Evolutionary conservation across 2,797 vertebrate species (phyloP), one percentile per base, ranked within the genome.

Genomic region (Acanthurus leucopareius): DNA sequence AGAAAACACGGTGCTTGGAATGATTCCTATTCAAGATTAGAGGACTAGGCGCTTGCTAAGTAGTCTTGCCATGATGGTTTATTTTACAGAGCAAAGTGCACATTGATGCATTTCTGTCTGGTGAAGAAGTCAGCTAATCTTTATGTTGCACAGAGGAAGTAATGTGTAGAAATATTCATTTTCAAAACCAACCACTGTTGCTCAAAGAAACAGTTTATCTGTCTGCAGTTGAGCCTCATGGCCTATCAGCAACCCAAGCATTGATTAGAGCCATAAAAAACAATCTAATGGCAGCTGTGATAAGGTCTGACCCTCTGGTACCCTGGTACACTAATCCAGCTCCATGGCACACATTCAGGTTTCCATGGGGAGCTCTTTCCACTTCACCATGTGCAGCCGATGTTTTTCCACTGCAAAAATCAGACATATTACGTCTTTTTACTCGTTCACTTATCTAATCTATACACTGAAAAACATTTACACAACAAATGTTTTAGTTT

Each of bases 281-380:
- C 45, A 60, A 69, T 67, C 16, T 86, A 84, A 86, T 52, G 54
- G 65, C 56, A 48, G 75, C 59, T 57, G 59, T 69, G 91, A 92
- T 92, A 88, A 89, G 69, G 81, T 66, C 80, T 88, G 88, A 91
- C 79, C 81, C 85, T 70, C 58, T 75, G 83, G 77, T 84, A 51
- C 79, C 68, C 67, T 85, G 80, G 79, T 86, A 86, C 87, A 79
- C 77, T 81, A 88, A 87, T 90, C 84, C 79, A 73, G 74, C 80
- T 82, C 72, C 80, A 73, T 87, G 85, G 86, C 85, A 88, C 79
- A 79, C 76, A 66, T 73, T 91, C 78, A 87, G 69, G 88, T 94
- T 92, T 93, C 91, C 86, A 88, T 84, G 86, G 73, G 53, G 66
- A 85, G 73, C 79, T 56, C 72, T 82, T 92, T 91, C 88, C 86